A percentile compares a stretch with the other conserved stretches of the same genome.
Conservation (phyloP, 2,113 vertebrate species). For the Tachuris rubrigastra region DNA sequence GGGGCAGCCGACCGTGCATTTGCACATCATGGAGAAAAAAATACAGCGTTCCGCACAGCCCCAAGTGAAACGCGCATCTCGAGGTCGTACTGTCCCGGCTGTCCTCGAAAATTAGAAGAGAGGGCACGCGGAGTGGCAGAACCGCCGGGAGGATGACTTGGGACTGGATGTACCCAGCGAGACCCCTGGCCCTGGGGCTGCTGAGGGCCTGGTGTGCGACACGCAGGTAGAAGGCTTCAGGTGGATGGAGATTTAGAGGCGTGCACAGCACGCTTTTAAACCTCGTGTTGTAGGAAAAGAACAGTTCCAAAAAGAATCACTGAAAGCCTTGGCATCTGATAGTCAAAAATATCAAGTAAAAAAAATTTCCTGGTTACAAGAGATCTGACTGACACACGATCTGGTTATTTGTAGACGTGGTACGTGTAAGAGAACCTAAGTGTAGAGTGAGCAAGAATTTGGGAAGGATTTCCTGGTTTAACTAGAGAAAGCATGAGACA, state of each 20-base stretch:
- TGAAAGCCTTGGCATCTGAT: neutral
- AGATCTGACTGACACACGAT: rapidly evolving
- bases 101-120: neutral
- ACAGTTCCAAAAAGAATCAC: neutral
- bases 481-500: neutral
- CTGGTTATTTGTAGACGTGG: neutral
- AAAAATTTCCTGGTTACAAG: rapidly evolving
- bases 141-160: neutral
- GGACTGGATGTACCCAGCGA: neutral
- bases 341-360: neutral
- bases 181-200: rapidly evolving
- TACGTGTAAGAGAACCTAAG: neutral
- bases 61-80: rapidly evolving
- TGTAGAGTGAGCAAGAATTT: neutral
- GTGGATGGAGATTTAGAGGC: neutral
- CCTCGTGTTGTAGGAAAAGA: neutral
- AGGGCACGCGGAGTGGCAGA: neutral
- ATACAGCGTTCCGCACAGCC: too few species aligned
- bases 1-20: neutral
- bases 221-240: neutral
- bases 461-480: neutral
- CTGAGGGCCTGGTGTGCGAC: rapidly evolving
- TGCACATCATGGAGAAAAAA: rapidly evolving
- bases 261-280: rapidly evolving
- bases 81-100: rapidly evolving